Percentiles rank a stretch among this genome's conserved stretches.
Evolutionary conservation across 2,797 vertebrate genomes (phyloP).

Genomic region (Florisuga fusca): DNA sequence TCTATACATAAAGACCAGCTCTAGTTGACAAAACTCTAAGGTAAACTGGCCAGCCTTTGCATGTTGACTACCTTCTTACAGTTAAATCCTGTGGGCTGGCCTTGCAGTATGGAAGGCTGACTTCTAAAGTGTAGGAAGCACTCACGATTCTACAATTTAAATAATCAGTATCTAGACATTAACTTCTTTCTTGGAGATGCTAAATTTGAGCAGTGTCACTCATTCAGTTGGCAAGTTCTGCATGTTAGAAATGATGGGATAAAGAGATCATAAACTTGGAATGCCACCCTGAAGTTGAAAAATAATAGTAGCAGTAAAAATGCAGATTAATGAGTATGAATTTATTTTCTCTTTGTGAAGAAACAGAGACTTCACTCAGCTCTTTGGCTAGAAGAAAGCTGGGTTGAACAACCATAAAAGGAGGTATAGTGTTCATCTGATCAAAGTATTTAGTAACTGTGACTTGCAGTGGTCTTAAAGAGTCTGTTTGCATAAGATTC

Average conservation of each 20-base stretch:
- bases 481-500: background rate
- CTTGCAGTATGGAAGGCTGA: background rate
- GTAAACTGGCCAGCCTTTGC: background rate
- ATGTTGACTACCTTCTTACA: background rate
- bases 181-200: background rate
- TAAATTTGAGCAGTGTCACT: background rate
- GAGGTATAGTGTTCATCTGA: background rate
- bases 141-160: background rate
- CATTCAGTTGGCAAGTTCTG: background rate
- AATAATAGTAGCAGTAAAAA: background rate
- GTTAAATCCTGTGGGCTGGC: background rate
- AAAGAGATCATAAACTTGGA: slow-evolving; percentile 6
- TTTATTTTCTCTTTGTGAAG: background rate
- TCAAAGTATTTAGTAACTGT: background rate
- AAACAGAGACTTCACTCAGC: background rate
- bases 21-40: background rate
- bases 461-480: background rate
- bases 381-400: background rate
- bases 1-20: background rate
- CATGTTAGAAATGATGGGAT: background rate
- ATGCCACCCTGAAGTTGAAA: background rate
- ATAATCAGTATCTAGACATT: background rate
- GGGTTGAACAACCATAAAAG: background rate
- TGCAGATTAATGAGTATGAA: background rate
- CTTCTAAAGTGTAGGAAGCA: background rate